phyloP scores from a whole-genome alignment of 1,140 invertebrate species.

The Parapsyche elsis region DNA sequence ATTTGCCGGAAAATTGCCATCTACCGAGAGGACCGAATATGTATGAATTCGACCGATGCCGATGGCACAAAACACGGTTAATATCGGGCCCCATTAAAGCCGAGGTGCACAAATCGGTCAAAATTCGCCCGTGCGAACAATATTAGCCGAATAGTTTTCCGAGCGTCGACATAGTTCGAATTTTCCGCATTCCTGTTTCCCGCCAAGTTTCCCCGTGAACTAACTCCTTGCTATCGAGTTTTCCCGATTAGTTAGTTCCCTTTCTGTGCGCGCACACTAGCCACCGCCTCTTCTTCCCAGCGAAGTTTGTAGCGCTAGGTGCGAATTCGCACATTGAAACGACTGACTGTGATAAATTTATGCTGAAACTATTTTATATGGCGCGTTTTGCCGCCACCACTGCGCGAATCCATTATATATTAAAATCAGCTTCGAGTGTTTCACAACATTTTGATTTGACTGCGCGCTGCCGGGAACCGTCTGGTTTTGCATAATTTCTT shows the following conservation, averaged over 20 bases:
- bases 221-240: background rate
- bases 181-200: background rate
- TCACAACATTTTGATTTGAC: background rate
- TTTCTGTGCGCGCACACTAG: background rate
- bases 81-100: background rate
- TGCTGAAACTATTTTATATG: conserved; percentile 16
- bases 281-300: background rate
- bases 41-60: no score
- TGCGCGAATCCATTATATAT: background rate
- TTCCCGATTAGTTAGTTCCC: background rate
- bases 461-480: background rate
- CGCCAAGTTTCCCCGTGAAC: background rate
- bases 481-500: conserved; percentile 8
- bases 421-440: background rate
- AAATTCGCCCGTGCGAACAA: background rate
- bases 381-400: background rate
- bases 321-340: background rate
- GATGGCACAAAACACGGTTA: no score
- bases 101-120: background rate
- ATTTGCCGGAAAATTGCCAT: background rate
- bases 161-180: background rate
- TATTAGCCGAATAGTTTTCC: conserved; percentile 1
- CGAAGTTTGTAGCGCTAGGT: background rate
- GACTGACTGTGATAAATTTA: conserved; percentile 1
- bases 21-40: no score